Percentiles rank a stretch among this genome's conserved stretches.
Conservation (phyloP, 2,888 invertebrate genomes). For the Tyria jacobaeae region DNA sequence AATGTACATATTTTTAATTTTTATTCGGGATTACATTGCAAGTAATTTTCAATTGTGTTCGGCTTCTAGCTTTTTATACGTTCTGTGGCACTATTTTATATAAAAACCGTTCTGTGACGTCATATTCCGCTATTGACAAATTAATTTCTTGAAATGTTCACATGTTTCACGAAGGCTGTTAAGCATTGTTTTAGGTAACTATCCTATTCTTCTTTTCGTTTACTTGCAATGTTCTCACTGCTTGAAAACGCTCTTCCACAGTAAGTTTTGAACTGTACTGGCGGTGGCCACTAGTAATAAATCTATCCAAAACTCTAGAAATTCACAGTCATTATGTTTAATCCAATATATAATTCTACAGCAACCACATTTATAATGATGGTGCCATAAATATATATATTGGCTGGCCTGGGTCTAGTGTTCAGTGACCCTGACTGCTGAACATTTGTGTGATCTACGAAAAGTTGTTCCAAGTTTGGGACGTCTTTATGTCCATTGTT, state of each 20-base stretch:
- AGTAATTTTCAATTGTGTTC: too few relatives aligned
- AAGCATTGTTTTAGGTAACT: too few relatives aligned
- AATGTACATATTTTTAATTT: conserved; percentile 6
- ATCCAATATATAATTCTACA: not conserved
- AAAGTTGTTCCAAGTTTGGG: too few relatives aligned
- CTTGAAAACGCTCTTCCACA: not conserved
- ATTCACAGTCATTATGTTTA: not conserved
- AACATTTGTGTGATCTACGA: too few relatives aligned
- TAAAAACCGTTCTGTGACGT: not conserved
- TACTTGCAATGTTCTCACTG: not conserved
- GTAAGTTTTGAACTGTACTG: not conserved
- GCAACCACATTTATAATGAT: not conserved
- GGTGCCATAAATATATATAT: not conserved
- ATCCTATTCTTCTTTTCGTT: not conserved
- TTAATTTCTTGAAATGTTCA: too few relatives aligned
- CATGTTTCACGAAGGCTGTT: not conserved
- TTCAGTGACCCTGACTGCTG: too few relatives aligned
- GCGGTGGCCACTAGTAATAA: not conserved
- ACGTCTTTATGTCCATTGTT: too few relatives aligned
- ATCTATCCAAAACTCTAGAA: not conserved
- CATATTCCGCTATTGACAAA: not conserved
- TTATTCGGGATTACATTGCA: conserved; percentile 35
- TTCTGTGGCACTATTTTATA: too few relatives aligned
- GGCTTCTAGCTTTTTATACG: too few relatives aligned
- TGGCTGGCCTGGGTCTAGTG: too few relatives aligned